Evolutionary conservation across 1,140 invertebrate genomes (phyloP).

Genomic region (Manduca sexta): DNA sequence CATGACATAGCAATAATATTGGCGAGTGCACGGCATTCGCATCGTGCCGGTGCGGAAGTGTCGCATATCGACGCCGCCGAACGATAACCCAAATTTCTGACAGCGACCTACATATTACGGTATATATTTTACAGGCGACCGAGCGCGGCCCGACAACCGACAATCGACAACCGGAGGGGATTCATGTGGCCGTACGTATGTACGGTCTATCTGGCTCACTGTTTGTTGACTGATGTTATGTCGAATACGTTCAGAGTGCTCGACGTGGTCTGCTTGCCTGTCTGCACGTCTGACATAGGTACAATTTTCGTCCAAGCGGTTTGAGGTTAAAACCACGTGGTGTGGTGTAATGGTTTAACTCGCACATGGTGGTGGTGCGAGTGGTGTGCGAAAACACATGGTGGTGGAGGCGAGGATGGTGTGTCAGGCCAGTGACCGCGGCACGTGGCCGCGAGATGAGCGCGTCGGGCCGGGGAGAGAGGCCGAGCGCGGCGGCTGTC

Average conservation of each 20-base stretch:
- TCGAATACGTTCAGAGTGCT: neutral
- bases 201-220: constrained; percentile 6
- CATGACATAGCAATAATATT: constrained; percentile 42
- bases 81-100: constrained; percentile 69
- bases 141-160: constrained; percentile 26
- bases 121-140: constrained; percentile 43
- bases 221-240: constrained; percentile 21
- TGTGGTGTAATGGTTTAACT: too few relatives aligned
- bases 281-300: neutral
- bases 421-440: constrained; percentile 61
- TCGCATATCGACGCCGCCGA: constrained; percentile 64
- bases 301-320: neutral
- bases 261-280: too few relatives aligned
- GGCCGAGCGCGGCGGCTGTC: constrained; percentile 67
- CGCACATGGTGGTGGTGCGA: constrained; percentile 6
- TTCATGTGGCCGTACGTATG: neutral
- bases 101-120: constrained; percentile 60
- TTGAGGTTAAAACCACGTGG: too few relatives aligned
- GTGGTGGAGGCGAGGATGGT: constrained; percentile 22
- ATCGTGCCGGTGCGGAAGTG: constrained; percentile 50
- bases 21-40: constrained; percentile 52
- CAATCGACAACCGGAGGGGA: neutral
- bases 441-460: constrained; percentile 70
- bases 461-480: constrained; percentile 63
- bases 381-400: constrained; percentile 14